Base-by-base conservation (phyloP, 2,888 invertebrate species). In the Parascotia fuliginaria region DNA sequence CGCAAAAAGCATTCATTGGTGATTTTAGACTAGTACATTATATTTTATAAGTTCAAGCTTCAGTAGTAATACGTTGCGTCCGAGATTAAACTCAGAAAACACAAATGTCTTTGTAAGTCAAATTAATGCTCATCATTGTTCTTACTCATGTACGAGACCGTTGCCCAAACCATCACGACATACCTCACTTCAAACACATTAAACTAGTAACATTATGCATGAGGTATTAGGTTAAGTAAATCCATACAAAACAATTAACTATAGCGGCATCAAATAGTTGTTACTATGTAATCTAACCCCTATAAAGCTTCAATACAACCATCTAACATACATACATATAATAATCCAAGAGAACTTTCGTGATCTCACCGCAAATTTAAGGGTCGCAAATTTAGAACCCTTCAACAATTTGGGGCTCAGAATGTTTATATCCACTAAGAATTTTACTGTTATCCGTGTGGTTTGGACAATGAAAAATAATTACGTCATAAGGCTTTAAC, bases 401-500 rank as follows among this genome's bases (percentile, higher is more conserved):
- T n/a, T 15, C 32, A 31, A 42, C 33, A 56, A 37, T 50, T 19
- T 13, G 11, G 42, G 9, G 15, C 14, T 36, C 37, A 41, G 7
- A 42, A 50, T 46, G 40, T 50, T 50, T 40, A 50, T 40, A 37
- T 6, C 13, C 12, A 45, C 49, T 56, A 42, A 44, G 40, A 57
- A 43, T 45, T 57, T 56, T 16, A 50, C 57, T 42, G 13, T 40
- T 40, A 13, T 29, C 12, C 34, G 9, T 44, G 33, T 34, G 14
- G 22, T 27, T 19, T 40, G 12, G 14, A 38, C 37, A 41, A 55
- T 37, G 31, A 27, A 12, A 9, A 3, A 16, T 9, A 41, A 45
- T 53, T 9, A 37, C 0, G 27, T 5, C 34, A 34, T 54, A 24
- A 42, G 6, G 19, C 32, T 27, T 39, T n/a, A 3, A 4, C 11